Conservation (phyloP, 2,113 vertebrate genomes). For the Cavia aperea region DNA sequence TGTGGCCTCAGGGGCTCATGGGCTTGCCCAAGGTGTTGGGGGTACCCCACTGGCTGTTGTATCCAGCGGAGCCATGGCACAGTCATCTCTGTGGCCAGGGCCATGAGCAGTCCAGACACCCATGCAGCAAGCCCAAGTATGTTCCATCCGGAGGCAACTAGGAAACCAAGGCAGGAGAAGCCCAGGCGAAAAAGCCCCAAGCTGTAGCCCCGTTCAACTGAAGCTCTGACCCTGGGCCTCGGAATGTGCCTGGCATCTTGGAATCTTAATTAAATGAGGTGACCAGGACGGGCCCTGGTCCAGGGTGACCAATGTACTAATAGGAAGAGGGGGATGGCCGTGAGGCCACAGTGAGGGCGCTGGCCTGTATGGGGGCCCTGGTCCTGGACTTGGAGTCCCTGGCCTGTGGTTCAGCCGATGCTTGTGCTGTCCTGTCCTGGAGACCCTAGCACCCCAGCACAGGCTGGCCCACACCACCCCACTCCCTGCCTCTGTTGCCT, state of each 20-base stretch:
- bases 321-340: background rate
- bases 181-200: fast-evolving
- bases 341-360: background rate
- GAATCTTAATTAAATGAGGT: background rate
- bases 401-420: background rate
- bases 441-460: background rate
- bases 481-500: fast-evolving
- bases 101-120: fast-evolving
- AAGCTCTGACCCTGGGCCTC: background rate
- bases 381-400: background rate
- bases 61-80: fast-evolving
- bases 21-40: background rate
- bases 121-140: fast-evolving
- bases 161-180: background rate
- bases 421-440: background rate
- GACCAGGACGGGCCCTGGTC: background rate
- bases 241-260: background rate
- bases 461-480: too few species aligned
- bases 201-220: fast-evolving
- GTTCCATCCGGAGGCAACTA: fast-evolving
- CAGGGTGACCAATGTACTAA: fast-evolving
- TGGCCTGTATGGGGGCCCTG: background rate
- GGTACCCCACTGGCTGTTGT: background rate
- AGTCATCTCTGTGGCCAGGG: fast-evolving
- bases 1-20: fast-evolving